Base-by-base conservation (phyloP, 2,888 invertebrate species). In the Drosophila diplacantha region DNA sequence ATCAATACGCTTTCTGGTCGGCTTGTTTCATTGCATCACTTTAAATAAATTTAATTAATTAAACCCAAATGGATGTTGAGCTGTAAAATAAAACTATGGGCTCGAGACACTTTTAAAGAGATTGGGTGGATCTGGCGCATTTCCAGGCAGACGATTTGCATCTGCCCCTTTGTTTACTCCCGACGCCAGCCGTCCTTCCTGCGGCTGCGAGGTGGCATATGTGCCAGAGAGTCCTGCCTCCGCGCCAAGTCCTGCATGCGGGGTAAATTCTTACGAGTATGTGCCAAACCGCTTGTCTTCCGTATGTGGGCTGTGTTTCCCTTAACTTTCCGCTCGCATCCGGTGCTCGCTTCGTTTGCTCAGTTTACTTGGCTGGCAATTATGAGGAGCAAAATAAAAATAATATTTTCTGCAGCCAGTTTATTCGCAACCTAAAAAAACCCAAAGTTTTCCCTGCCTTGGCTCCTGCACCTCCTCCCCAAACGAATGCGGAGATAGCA, bases 261-360 rank as follows among this genome's bases (percentile, higher is more conserved):
- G 57, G 59, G 43, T 39, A 69, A 70, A 52, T 69, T 63, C 82
- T 79, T 69, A n/a, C n/a, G n/a, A n/a, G n/a, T n/a, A 64, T 79
- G 73, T 76, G 75, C 62, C 79, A 76, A 81, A 68, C 71, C 69
- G 72, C 74, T 71, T 79, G 80, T 79, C 47, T 64, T 61, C 69
- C 74, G 59, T 64, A 73, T 79, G 82, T 81, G 78, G 76, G 69
- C 69, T 81, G 82, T 64, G 77, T 79, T 77, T 81, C 82, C 82
- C 67, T 76, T 58, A 76, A 71, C 74, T 77, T 81, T 81, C 60
- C 82, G 71, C 55, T 59, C 46, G 53, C 81, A 74, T 75, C 75
- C 77, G 78, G 57, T 39, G 46, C 50, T 60, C 62, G 38, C 49
- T 57, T 46, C 64, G 55, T 51, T 51, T 62, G 53, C 60, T 56